Evolutionary conservation across 2,113 vertebrate species (phyloP), one percentile per base, ranked within the genome.

Genomic region (Ameiurus melas): DNA sequence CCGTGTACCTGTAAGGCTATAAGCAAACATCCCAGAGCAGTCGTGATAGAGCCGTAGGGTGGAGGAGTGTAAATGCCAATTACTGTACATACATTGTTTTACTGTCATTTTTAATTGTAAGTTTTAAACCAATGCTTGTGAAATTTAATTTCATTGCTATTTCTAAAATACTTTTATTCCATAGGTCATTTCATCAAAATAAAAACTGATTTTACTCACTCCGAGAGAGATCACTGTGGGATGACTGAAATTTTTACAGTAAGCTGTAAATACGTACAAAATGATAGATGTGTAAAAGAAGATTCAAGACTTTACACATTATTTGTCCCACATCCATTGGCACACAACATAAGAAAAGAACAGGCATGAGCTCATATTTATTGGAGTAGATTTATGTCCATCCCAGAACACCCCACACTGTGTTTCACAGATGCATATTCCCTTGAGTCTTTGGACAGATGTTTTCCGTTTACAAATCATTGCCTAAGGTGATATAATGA

Each of bases 341-440:
- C 82, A 82, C 78, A 81, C 89, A 71, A 33, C 47, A 68, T 43
- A 43, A 80, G 5, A 51, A 51, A 51, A 51, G 9, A 81, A 85
- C 91, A 89, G 68, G 81, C 88, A 62, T 90, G 90, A 92, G 86
- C 86, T 87, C 88, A 89, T 87, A 83, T 88, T 85, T 88, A 84
- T 78, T 83, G 68, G 43, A 73, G 57, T 80, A 77, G 85, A 78
- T 51, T 83, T 64, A 83, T 57, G 79, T 33, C 39, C 64, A 51
- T 39, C 87, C 80, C 88, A 71, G 27, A 14, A 22, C 17, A 71
- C 70, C 83, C 75, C 86, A 87, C 87, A 47, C 33, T 92, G 53
- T 73, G 60, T 89, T 85, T 91, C 39, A 81, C 88, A 86, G n/a
- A 81, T 79, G 27, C 75, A 86, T 39, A 79, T 33, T 22, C 75